These are phyloP conservation scores for Pararge aegeria DNA, from an alignment of 1,140 invertebrate species.

Conservation along the genomic window DNA sequence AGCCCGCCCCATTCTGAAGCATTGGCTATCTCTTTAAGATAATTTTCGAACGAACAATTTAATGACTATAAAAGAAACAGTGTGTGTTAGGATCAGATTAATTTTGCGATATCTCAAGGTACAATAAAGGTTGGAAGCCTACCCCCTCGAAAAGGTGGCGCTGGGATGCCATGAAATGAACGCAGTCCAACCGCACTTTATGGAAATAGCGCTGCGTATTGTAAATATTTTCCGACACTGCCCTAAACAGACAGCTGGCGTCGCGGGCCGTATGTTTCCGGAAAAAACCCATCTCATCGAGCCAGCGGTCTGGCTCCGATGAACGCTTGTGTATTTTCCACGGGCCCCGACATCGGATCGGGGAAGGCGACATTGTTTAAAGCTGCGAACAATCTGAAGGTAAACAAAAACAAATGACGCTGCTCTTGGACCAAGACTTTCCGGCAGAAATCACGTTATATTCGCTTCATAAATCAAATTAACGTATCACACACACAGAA, in stretches of 20 bases:
- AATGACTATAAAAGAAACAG: slow-evolving; percentile 78
- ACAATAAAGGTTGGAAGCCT: slow-evolving; percentile 47
- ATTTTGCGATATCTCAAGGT: slow-evolving; percentile 29
- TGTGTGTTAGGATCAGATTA: slow-evolving; percentile 28
- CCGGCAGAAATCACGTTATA: background rate
- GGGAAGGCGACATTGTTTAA: slow-evolving; percentile 65
- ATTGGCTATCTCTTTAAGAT: slow-evolving; percentile 85
- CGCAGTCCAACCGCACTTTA: slow-evolving; percentile 85
- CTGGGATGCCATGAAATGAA: slow-evolving; percentile 85
- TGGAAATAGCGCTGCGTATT: slow-evolving; percentile 88
- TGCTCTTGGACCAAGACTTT: slow-evolving; percentile 12
- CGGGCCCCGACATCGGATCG: slow-evolving; percentile 66
- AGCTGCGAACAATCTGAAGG: slow-evolving; percentile 66
- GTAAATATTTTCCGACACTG: slow-evolving; percentile 92
- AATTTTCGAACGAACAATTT: slow-evolving; percentile 82
- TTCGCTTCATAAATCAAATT: slow-evolving; percentile 18
- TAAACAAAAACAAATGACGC: slow-evolving; percentile 77
- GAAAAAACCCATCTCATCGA: slow-evolving; percentile 88
- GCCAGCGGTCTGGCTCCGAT: slow-evolving; percentile 84
- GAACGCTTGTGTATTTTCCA: slow-evolving; percentile 74
- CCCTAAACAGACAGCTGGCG: slow-evolving; percentile 91
- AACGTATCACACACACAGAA: background rate
- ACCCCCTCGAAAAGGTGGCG: slow-evolving; percentile 71
- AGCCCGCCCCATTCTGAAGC: slow-evolving; percentile 84
- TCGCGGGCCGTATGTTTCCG: slow-evolving; percentile 91